Conservation (phyloP, 2,113 vertebrate genomes). For the Ascaphus truei region DNA sequence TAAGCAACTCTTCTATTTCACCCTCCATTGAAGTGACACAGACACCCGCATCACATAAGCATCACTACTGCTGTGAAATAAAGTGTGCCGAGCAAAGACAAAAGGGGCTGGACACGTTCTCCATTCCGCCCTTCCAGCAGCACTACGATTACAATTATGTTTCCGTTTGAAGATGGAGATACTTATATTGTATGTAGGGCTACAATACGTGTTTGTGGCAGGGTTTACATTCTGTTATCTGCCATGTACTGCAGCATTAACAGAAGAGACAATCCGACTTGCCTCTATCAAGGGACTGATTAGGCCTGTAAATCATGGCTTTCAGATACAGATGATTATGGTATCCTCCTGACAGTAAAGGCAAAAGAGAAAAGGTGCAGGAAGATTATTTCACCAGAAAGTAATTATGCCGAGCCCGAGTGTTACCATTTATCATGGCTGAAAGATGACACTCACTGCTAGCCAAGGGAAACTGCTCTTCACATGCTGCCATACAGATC, state of each 20-base stretch:
- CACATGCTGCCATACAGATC: conserved; percentile 76
- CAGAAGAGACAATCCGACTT: background rate
- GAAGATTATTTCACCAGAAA: conserved; percentile 85
- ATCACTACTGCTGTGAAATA: no score
- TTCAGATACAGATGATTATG: conserved; percentile 53
- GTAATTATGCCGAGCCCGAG: conserved; percentile 83
- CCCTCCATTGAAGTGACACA: no score
- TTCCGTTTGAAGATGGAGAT: no score
- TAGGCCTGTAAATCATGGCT: conserved; percentile 62
- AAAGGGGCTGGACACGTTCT: no score
- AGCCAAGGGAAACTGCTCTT: conserved; percentile 87
- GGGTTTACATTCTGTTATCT: background rate
- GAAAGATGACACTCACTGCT: conserved; percentile 86
- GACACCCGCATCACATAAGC: no score
- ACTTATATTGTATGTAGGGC: no score
- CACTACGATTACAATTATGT: no score
- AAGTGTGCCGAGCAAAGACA: no score
- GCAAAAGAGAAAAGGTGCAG: conserved; percentile 45
- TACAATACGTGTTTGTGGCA: background rate
- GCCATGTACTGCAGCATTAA: background rate
- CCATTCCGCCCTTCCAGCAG: no score
- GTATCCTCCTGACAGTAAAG: conserved; percentile 42
- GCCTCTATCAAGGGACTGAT: conserved; percentile 52
- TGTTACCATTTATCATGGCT: conserved; percentile 85
- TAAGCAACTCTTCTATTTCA: no score